Base-by-base conservation (phyloP, 1,140 invertebrate species). In the Zaprionus tsacasi region DNA sequence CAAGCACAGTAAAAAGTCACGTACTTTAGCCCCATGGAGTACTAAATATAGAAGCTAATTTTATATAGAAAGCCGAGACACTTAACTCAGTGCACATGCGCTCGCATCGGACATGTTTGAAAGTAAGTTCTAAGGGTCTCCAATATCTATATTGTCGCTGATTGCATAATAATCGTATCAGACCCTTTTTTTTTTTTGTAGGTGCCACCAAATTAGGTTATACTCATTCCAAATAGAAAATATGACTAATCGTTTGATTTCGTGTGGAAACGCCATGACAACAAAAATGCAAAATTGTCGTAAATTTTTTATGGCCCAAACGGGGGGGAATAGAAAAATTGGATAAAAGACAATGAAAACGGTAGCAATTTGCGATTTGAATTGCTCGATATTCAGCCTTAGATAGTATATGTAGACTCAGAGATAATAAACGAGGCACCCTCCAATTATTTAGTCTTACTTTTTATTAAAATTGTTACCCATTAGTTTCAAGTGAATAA, bases 181-280 rank as follows among this genome's bases (percentile, higher is more conserved):
- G 59, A n/a, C 56, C 15, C 7, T 36, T 50, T 3, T 36, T 36
- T 3, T 54, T 64, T 64, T 27, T 54, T 64, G 6, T 25, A 63
- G 35, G 60, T 21, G 33, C 30, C 36, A 21, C 21, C 17, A 12
- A 43, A 57, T 25, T 30, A 11, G 36, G 11, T 33, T 45, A 3
- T 27, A 38, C 45, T 48, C 35, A 17, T 15, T 17, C 36, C 33
- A 15, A 11, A 11, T 15, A 40, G 40, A 17, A 40, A 59, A 72
- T 56, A 77, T 79, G 81, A 80, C 73, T 83, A 83, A 83, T 83
- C 81, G 70, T 67, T 67, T 61, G 48, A 74, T 83, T 54, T 70
- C 73, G 77, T 83, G 81, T 79, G 52, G 76, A 68, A 77, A 11
- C 43, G 79, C 64, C 60, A 81, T 79, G 72, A 75, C 70, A 73